A percentile compares a stretch with the other conserved stretches of the same genome.
These are phyloP conservation scores for Lepisosteus osseus DNA, from an alignment of 2,113 vertebrate species.

Conservation along the genomic window DNA sequence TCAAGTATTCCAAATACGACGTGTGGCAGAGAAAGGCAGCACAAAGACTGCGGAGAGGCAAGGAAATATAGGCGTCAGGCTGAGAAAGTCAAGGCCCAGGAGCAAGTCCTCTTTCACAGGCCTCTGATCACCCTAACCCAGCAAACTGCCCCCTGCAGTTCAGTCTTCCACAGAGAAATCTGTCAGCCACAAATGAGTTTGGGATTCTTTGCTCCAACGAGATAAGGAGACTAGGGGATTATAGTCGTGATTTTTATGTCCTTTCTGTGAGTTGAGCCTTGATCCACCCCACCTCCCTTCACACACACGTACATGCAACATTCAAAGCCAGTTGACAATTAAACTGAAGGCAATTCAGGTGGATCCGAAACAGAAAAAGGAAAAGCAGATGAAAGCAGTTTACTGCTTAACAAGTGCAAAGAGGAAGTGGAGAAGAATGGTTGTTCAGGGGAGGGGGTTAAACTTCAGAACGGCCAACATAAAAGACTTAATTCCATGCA, in stretches of 20 bases:
- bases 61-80: constrained; percentile 75
- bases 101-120: constrained; percentile 73
- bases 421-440: constrained; percentile 64
- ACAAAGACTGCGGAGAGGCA: constrained; percentile 82
- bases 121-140: constrained; percentile 80
- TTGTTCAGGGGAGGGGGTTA: constrained; percentile 42
- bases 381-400: constrained; percentile 66
- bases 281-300: constrained; percentile 41
- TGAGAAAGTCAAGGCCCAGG: constrained; percentile 74
- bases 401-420: constrained; percentile 70
- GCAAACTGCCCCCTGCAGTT: constrained; percentile 66
- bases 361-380: constrained; percentile 51
- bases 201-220: constrained; percentile 66
- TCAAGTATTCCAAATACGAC: constrained; percentile 82
- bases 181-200: constrained; percentile 78
- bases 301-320: constrained; percentile 67
- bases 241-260: constrained; percentile 74
- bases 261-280: constrained; percentile 56
- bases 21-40: constrained; percentile 83
- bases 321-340: constrained; percentile 66
- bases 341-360: constrained; percentile 66
- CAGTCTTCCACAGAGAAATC: constrained; percentile 72
- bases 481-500: constrained; percentile 67
- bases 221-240: constrained; percentile 78
- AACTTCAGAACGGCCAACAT: constrained; percentile 61